A percentile compares a stretch with the other conserved stretches of the same genome.
Evolutionary conservation across 2,888 invertebrate species (phyloP).

Genomic region (Thereva unica): DNA sequence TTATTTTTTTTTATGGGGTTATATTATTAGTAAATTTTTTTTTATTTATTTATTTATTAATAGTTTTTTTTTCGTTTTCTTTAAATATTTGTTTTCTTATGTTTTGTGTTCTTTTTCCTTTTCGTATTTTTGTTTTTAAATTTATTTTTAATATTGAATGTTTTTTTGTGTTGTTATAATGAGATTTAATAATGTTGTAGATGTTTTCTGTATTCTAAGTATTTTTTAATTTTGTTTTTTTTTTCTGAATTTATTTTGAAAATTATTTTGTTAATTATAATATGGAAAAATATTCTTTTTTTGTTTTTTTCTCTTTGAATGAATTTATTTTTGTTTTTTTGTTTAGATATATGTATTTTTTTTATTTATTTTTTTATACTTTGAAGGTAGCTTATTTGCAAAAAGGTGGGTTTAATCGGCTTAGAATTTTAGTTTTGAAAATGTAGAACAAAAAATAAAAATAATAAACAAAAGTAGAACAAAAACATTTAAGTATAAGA

Average conservation of each 20-base stretch:
- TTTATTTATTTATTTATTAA: too few relatives aligned
- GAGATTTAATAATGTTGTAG: too few relatives aligned
- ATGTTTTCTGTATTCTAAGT: too few relatives aligned
- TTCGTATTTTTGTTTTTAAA: slow-evolving; percentile 8
- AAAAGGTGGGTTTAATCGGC: slow-evolving; percentile 27
- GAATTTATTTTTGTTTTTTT: not conserved
- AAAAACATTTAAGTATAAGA: too few relatives aligned
- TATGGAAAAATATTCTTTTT: too few relatives aligned
- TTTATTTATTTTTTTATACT: slow-evolving; percentile 2
- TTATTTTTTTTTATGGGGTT: slow-evolving; percentile 28
- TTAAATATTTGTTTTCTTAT: slow-evolving; percentile 21
- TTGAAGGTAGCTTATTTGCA: slow-evolving; percentile 15
- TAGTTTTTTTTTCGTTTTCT: slow-evolving; percentile 2
- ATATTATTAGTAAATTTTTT: slow-evolving; percentile 15
- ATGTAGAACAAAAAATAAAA: not conserved
- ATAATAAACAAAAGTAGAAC: not conserved
- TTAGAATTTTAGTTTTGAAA: not conserved
- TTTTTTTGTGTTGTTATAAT: too few relatives aligned
- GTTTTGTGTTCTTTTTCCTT: slow-evolving; percentile 3
- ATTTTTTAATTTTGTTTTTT: not conserved
- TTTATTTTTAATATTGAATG: not conserved
- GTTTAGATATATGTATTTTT: slow-evolving; percentile 8
- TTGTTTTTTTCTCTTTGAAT: too few relatives aligned
- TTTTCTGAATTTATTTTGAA: slow-evolving; percentile 11
- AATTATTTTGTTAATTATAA: not conserved